Base-by-base conservation (phyloP, 2,113 vertebrate genomes). In the Heloderma charlesbogerti region DNA sequence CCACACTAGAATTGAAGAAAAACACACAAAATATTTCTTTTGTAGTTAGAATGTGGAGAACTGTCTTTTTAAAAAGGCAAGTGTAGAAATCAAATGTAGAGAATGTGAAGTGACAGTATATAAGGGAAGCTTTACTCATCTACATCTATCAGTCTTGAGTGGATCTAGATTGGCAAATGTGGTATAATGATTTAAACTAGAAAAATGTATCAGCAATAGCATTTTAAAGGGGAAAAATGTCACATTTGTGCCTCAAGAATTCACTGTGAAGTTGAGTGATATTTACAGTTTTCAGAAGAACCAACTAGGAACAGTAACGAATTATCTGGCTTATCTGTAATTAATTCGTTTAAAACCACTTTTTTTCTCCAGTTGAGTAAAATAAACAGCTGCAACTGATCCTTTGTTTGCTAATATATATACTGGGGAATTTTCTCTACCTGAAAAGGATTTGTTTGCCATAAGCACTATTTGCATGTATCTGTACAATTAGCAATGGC, bases 41-140 rank as follows among this genome's bases (percentile, higher is more conserved):
- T 25, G 2, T 34, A 22, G 43, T 45, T 88, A 89, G 34, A 92
- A 91, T 81, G 88, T 75, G 83, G 91, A 77, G 20, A 93, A 75
- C 86, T 67, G 51, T 86, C 60, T 80, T 90, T 57, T 48, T 12
- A 48, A 31, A 87, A 88, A 92, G 88, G 40, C 78, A 63, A n/a
- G 81, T 54, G 2, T 34, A 80, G 0, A 72, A 84, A 71, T 91
- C 87, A 10, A 88, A 88, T 94, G 67, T n/a, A 72, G 4, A 84
- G 67, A 81, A 84, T 77, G 51, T 27, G 2, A 25, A 5, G 71
- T 86, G 80, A 22, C 20, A 20, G 37, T 0, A 83, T 87, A 74
- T 86, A 25, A 74, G 12, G 31, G 2, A 83, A 92, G 69, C 84
- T 25, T 10, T 81, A 34, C 43, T 67, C 79, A 91, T 0, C 40